A percentile compares a stretch with the other conserved stretches of the same genome.
Evolutionary conservation across 2,113 vertebrate species (phyloP).

Genomic region (Atractosteus spatula): DNA sequence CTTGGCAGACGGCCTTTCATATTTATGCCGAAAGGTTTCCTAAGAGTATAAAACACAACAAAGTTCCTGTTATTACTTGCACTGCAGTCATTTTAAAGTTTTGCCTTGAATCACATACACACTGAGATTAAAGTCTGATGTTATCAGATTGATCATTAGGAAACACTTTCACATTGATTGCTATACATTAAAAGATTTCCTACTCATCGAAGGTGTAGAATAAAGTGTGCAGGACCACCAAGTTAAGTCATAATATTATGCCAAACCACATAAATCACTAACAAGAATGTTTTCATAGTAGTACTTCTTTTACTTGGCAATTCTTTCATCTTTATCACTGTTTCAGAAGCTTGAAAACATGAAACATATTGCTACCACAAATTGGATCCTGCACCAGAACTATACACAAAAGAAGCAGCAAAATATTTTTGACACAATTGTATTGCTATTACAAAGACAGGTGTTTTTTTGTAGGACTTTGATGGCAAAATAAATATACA

Average conservation of each 20-base stretch:
- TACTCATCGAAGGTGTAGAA: slow-evolving; percentile 46
- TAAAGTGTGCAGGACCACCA: slow-evolving; percentile 66
- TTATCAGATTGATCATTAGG: slow-evolving; percentile 70
- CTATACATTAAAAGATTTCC: slow-evolving; percentile 39
- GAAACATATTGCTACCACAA: slow-evolving; percentile 35
- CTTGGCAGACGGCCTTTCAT: too few species aligned
- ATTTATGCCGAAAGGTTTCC: too few species aligned
- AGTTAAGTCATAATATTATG: slow-evolving; percentile 51
- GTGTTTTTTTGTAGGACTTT: slow-evolving; percentile 47
- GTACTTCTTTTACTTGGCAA: slow-evolving; percentile 34
- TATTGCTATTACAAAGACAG: slow-evolving; percentile 60
- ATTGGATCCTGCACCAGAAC: slow-evolving; percentile 42
- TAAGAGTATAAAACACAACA: slow-evolving; percentile 54
- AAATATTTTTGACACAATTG: slow-evolving; percentile 62
- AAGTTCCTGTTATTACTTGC: slow-evolving; percentile 62
- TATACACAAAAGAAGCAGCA: slow-evolving; percentile 55
- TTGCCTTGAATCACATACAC: slow-evolving; percentile 38
- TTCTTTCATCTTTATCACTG: slow-evolving; percentile 50
- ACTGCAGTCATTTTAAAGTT: slow-evolving; percentile 46
- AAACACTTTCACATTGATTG: slow-evolving; percentile 39
- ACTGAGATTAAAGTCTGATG: slow-evolving; percentile 59
- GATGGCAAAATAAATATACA: not conserved
- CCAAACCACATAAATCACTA: slow-evolving; percentile 47
- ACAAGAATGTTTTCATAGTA: not conserved
- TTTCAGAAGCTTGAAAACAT: slow-evolving; percentile 47